These are phyloP conservation scores for Rhinolophus sinicus DNA, from an alignment of 2,113 vertebrate genomes.

Conservation along the genomic window DNA sequence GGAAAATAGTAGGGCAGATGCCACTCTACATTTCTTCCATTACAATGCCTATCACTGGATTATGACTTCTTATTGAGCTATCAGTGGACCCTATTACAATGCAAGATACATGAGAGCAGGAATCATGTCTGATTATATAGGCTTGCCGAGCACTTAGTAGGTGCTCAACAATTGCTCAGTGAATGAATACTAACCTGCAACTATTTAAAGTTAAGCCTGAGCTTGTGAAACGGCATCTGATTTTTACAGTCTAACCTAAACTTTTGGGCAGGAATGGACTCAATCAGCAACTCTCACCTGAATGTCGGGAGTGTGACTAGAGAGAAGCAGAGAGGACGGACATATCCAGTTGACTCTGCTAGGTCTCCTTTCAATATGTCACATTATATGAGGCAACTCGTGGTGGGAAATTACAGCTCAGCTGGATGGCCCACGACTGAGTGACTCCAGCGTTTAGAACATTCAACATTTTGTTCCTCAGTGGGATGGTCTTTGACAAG, in stretches of 20 bases:
- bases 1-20: neutral
- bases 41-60: neutral
- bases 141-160: neutral
- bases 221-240: neutral
- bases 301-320: neutral
- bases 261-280: neutral
- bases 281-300: neutral
- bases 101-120: neutral
- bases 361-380: neutral
- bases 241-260: neutral
- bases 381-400: neutral
- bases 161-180: neutral
- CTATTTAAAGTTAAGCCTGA: neutral
- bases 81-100: neutral
- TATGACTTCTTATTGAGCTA: neutral
- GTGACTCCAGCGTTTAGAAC: neutral
- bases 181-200: neutral
- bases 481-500: slow-evolving; percentile 24
- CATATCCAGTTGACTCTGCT: no score
- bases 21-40: neutral
- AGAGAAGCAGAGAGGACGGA: neutral
- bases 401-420: slow-evolving; percentile 30
- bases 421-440: neutral
- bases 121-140: neutral
- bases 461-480: neutral